phyloP scores from a whole-genome alignment of 2,797 vertebrate genomes.

The Rhincodon typus region DNA sequence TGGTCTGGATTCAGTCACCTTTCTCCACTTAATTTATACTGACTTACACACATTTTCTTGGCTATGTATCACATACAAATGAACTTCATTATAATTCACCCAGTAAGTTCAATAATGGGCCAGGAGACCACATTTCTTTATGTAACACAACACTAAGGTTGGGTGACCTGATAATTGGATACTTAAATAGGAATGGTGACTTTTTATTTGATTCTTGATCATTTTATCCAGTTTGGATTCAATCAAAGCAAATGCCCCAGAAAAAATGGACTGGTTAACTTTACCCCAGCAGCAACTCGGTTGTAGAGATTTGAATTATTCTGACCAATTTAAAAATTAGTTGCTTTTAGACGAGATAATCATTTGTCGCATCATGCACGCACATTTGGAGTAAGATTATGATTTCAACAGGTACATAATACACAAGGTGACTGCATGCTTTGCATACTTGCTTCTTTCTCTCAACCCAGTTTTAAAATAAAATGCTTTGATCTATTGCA shows the following conservation, averaged over 20 bases:
- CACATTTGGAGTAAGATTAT: not conserved
- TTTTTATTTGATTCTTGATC: not conserved
- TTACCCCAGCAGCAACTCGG: not conserved
- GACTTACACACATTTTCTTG: constrained; percentile 15
- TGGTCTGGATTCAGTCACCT: not conserved
- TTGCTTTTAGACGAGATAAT: not conserved
- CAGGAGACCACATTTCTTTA: not conserved
- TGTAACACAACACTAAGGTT: not conserved
- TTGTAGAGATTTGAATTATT: not conserved
- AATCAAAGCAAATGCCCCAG: not conserved
- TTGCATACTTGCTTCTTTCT: not conserved
- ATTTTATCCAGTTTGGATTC: not conserved
- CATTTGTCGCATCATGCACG: not conserved
- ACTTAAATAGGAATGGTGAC: not conserved
- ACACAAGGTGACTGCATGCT: not conserved
- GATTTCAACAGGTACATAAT: not conserved
- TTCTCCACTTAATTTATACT: constrained; percentile 8
- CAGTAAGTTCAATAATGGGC: not conserved
- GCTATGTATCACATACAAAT: not conserved
- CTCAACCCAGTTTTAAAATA: constrained; percentile 61
- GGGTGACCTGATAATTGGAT: not conserved
- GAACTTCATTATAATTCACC: not conserved
- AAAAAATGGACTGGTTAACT: not conserved
- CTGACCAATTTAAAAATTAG: not conserved
- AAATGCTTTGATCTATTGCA: constrained; percentile 81